Percentiles rank a stretch among this genome's conserved stretches.
Evolutionary conservation across 2,797 vertebrate species (phyloP).

Genomic region (Anniella stebbinsi): DNA sequence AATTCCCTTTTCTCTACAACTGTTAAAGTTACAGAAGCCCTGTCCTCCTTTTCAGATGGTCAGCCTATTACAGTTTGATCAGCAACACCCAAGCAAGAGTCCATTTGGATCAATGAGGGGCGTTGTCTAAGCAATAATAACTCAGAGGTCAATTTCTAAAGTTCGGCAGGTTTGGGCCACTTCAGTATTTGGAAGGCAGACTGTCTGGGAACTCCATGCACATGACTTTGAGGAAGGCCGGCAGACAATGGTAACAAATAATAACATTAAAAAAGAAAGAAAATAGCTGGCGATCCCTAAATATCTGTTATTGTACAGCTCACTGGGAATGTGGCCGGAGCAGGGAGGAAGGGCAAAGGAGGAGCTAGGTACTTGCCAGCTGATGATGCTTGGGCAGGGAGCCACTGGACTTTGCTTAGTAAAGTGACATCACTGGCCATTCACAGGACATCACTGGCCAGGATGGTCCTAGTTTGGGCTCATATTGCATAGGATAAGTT

Average conservation of each 20-base stretch:
- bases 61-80: background rate
- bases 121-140: background rate
- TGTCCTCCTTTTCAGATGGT: too few relatives aligned
- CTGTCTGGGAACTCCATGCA: background rate
- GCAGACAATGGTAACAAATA: background rate
- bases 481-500: background rate
- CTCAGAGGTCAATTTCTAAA: background rate
- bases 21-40: too few relatives aligned
- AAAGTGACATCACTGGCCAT: background rate
- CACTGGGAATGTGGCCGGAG: background rate
- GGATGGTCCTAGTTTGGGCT: background rate
- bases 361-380: background rate
- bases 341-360: background rate
- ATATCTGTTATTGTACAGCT: background rate
- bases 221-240: background rate
- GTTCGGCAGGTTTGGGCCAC: background rate
- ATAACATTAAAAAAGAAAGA: too few relatives aligned
- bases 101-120: background rate
- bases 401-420: background rate
- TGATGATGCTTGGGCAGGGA: background rate
- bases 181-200: background rate
- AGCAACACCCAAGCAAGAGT: background rate
- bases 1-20: too few relatives aligned
- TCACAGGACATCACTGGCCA: background rate
- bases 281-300: background rate